These are phyloP conservation scores for Amniataba percoides DNA, from an alignment of 2,797 vertebrate genomes.

Conservation along the genomic window DNA sequence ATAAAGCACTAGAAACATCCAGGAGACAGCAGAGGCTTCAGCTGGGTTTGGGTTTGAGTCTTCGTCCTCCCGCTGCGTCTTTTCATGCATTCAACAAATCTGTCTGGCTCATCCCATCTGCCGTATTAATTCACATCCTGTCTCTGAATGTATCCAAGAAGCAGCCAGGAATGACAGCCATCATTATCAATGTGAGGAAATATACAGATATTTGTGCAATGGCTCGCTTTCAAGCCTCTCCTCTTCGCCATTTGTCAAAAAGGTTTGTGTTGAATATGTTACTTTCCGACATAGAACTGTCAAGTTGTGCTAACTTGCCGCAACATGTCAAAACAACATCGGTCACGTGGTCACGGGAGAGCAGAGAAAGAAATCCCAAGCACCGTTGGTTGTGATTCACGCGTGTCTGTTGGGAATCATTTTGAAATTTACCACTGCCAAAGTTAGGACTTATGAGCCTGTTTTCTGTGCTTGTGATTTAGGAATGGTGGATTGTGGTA, in stretches of 20 bases:
- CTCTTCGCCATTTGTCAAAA: constrained; percentile 41
- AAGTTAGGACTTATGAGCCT: constrained; percentile 50
- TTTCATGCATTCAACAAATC: constrained; percentile 41
- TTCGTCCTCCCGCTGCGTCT: constrained; percentile 31
- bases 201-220: constrained; percentile 8
- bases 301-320: constrained; percentile 28
- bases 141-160: constrained; percentile 41
- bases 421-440: constrained; percentile 59
- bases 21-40: constrained; percentile 25
- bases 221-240: constrained; percentile 23
- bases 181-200: constrained; percentile 48
- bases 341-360: constrained; percentile 26
- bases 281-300: constrained; percentile 29
- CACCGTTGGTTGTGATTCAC: constrained; percentile 39
- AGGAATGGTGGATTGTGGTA: constrained; percentile 55
- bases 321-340: constrained; percentile 32
- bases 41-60: constrained; percentile 52
- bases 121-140: constrained; percentile 57
- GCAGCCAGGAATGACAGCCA: constrained; percentile 43
- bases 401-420: constrained; percentile 61
- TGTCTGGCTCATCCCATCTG: constrained; percentile 41
- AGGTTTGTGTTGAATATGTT: constrained; percentile 33
- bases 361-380: constrained; percentile 37
- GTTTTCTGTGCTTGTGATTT: constrained; percentile 70
- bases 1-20: constrained; percentile 51